Percentiles rank a stretch among this genome's conserved stretches.
phyloP scores from a whole-genome alignment of 2,113 vertebrate genomes.

The Oncorhynchus tshawytscha region DNA sequence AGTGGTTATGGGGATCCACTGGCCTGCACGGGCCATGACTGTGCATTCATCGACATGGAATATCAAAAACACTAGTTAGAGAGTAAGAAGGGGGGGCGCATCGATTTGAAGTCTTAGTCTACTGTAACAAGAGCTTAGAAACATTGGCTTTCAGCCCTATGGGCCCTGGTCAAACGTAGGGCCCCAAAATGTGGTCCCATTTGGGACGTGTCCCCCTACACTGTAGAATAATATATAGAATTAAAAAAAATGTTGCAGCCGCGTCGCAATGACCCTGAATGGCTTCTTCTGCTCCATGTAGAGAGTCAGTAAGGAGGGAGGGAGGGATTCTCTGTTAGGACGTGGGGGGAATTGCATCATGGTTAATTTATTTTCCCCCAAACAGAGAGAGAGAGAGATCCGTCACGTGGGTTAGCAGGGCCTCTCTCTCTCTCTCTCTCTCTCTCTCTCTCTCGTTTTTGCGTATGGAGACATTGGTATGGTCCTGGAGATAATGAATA shows the following conservation, averaged over 20 bases:
- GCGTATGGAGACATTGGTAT: too few species aligned
- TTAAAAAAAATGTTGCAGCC: not conserved
- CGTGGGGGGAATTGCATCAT: conserved; percentile 35
- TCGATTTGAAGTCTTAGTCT: not conserved
- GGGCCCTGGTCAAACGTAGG: too few species aligned
- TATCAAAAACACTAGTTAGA: not conserved
- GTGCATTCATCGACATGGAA: not conserved
- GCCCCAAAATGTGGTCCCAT: too few species aligned
- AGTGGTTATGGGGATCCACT: conserved; percentile 39
- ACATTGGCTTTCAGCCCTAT: not conserved
- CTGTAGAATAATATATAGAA: not conserved
- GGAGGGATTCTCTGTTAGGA: not conserved
- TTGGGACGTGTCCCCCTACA: not conserved
- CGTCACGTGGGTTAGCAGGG: not conserved
- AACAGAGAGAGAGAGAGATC: conserved; percentile 33
- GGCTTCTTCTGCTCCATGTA: not conserved
- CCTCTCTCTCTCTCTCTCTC: too few species aligned
- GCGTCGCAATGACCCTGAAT: not conserved
- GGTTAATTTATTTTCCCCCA: conserved; percentile 32
- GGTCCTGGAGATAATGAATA: too few species aligned
- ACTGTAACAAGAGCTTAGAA: not conserved
- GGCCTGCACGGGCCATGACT: not conserved
- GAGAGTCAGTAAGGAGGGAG: not conserved
- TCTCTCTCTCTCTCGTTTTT: too few species aligned
- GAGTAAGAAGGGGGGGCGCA: not conserved